Conservation (phyloP, 2,797 vertebrate genomes). For the Urophycis tenuis region DNA sequence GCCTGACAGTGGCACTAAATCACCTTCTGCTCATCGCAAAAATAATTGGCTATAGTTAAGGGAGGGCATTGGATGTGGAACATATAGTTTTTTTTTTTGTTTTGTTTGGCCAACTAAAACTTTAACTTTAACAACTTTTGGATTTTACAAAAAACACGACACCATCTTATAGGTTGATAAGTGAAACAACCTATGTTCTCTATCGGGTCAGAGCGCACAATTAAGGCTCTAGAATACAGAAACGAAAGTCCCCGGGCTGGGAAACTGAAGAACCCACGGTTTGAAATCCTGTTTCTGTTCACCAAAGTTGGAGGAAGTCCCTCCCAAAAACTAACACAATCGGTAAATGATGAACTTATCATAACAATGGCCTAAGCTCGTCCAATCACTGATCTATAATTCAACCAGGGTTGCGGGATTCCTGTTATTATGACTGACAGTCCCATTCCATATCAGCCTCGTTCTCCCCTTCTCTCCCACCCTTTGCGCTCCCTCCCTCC, state of each 20-base stretch:
- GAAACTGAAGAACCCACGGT: background rate
- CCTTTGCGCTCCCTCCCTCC: background rate
- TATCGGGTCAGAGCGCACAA: background rate
- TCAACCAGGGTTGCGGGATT: constrained; percentile 65
- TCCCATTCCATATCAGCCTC: constrained; percentile 59
- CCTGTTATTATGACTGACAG: constrained; percentile 66
- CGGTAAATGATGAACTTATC: constrained; percentile 70
- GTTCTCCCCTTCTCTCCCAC: constrained; percentile 32
- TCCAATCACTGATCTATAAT: constrained; percentile 76
- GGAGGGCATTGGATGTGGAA: background rate
- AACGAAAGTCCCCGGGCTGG: background rate
- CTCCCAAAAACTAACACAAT: constrained; percentile 57
- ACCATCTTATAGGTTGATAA: too few relatives aligned
- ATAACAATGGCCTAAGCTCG: constrained; percentile 70
- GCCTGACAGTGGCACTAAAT: background rate
- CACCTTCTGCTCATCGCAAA: background rate
- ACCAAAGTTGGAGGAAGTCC: constrained; percentile 22
- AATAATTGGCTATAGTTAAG: constrained; percentile 2
- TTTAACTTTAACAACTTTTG: background rate
- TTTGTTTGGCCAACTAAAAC: background rate
- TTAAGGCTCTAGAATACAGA: background rate
- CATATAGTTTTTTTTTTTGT: background rate
- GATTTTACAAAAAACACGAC: too few relatives aligned
- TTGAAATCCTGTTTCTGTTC: constrained; percentile 9
- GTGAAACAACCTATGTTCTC: background rate